Conservation (phyloP, 1,140 invertebrate species). For the Plodia interpunctella region DNA sequence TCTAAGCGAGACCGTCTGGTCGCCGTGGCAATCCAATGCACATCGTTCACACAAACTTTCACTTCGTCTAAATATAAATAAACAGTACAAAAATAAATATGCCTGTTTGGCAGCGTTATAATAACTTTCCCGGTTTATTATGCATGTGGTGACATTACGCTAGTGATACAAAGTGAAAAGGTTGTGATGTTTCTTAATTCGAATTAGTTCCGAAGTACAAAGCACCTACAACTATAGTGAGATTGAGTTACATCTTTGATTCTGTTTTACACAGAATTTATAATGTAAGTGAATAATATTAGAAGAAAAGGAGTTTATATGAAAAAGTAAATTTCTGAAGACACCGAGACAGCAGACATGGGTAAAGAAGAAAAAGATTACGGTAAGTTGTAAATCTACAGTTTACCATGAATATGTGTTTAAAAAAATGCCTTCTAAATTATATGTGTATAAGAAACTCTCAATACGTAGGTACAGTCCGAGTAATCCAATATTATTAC, state of each 20-base stretch:
- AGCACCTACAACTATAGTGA: neutral
- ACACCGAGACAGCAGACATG: neutral
- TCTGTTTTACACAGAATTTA: neutral
- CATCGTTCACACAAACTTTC: constrained; percentile 14
- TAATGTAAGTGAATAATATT: neutral
- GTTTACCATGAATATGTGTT: too few species aligned
- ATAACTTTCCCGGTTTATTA: neutral
- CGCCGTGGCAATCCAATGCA: neutral
- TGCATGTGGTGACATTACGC: constrained; percentile 2
- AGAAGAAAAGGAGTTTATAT: neutral
- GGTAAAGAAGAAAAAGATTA: constrained; percentile 42
- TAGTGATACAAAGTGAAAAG: constrained; percentile 3
- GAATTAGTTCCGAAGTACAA: constrained; percentile 6
- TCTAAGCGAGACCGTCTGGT: neutral
- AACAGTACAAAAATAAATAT: constrained; percentile 12
- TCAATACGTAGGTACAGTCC: too few species aligned
- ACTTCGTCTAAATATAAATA: constrained; percentile 19
- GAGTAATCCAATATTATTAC: too few species aligned
- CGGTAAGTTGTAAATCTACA: constrained; percentile 38
- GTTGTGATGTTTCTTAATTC: constrained; percentile 5
- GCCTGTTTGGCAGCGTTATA: neutral
- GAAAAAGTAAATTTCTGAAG: too few species aligned
- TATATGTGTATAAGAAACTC: too few species aligned
- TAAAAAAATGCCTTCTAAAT: too few species aligned
- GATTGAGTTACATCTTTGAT: too few species aligned